These are phyloP conservation scores for Coremacera marginata DNA, from an alignment of 2,888 invertebrate genomes.

Conservation along the genomic window DNA sequence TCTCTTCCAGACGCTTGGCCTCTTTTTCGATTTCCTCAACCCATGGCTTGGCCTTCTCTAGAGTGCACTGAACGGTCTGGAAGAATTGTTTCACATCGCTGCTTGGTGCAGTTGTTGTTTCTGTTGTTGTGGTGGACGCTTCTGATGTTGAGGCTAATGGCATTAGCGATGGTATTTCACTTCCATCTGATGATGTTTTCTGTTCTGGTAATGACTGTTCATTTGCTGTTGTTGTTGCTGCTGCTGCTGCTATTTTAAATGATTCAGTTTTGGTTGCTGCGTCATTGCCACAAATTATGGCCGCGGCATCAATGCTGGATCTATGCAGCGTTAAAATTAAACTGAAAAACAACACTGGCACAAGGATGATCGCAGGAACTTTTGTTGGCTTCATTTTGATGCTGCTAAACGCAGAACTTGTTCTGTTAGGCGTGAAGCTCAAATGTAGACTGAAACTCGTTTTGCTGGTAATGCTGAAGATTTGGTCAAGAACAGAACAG, in stretches of 20 bases:
- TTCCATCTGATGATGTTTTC: constrained; percentile 20
- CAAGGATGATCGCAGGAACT: not conserved
- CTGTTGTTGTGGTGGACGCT: constrained; percentile 5
- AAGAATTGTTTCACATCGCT: constrained; percentile 60
- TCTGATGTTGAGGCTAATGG: not conserved
- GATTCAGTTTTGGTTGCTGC: not conserved
- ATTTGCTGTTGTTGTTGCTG: not conserved
- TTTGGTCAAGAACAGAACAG: constrained; percentile 29
- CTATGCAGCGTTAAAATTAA: not conserved
- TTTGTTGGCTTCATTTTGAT: constrained; percentile 10
- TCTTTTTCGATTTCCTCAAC: constrained; percentile 62
- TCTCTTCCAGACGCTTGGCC: constrained; percentile 61
- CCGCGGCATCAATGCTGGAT: constrained; percentile 24
- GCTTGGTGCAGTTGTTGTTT: constrained; percentile 34
- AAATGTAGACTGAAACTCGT: constrained; percentile 57
- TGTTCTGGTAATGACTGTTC: constrained; percentile 24
- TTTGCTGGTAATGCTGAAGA: constrained; percentile 44
- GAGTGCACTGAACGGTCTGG: constrained; percentile 59
- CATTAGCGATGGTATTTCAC: not conserved
- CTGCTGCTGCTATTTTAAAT: not conserved
- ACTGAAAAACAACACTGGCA: not conserved
- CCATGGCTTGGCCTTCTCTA: constrained; percentile 65
- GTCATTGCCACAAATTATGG: constrained; percentile 32
- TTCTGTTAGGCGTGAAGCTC: constrained; percentile 48
- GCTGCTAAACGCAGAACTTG: not conserved